phyloP scores from a whole-genome alignment of 2,113 vertebrate genomes.

The Xiphorhynchus elegans region DNA sequence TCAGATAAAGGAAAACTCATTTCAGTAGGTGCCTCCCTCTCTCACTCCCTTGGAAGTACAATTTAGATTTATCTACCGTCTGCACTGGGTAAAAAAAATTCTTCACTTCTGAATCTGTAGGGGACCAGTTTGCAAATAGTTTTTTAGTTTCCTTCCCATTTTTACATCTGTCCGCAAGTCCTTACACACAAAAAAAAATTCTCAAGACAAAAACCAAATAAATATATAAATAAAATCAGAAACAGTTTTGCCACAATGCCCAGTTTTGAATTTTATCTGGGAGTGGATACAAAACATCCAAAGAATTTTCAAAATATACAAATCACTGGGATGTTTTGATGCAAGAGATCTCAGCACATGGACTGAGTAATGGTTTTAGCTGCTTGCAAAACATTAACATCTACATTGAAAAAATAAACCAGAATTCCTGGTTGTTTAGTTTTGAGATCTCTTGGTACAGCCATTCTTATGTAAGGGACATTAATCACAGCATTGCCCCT shows the following conservation, averaged over 20 bases:
- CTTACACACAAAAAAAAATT: neutral
- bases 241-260: neutral
- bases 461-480: neutral
- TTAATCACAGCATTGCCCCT: neutral
- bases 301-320: neutral
- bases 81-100: neutral
- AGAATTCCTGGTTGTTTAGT: neutral
- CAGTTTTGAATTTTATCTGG: neutral
- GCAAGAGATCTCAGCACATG: neutral
- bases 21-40: neutral
- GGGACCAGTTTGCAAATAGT: neutral
- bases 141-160: neutral
- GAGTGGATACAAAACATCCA: neutral
- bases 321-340: neutral
- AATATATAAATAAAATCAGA: fast-evolving
- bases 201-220: neutral
- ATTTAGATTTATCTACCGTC: neutral
- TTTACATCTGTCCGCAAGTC: neutral
- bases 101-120: neutral
- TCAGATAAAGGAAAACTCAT: neutral
- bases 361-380: neutral
- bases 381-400: neutral
- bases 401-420: neutral
- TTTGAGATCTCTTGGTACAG: neutral
- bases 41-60: neutral